These are phyloP conservation scores for Amphipyra tragopoginis DNA, from an alignment of 2,888 invertebrate genomes.

Conservation along the genomic window DNA sequence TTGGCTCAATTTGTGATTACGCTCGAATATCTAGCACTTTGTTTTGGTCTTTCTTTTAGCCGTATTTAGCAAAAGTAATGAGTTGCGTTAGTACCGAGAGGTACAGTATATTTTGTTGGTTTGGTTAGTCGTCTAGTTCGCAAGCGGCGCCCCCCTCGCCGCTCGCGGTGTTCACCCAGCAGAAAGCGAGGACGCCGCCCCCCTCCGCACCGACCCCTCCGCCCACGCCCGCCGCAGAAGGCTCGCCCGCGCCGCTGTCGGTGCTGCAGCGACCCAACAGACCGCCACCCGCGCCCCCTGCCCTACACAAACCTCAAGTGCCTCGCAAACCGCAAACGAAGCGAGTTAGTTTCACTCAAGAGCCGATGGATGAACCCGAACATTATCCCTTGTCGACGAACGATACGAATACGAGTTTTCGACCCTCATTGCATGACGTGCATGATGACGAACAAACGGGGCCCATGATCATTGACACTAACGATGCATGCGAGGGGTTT, in stretches of 20 bases:
- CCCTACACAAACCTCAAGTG: constrained; percentile 85
- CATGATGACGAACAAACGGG: constrained; percentile 72
- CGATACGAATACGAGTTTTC: constrained; percentile 68
- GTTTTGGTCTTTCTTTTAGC: constrained; percentile 69
- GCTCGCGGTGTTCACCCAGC: constrained; percentile 80
- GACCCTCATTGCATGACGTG: constrained; percentile 74
- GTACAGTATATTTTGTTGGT: constrained; percentile 84
- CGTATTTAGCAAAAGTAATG: constrained; percentile 63
- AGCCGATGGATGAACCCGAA: constrained; percentile 72
- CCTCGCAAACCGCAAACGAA: constrained; percentile 86
- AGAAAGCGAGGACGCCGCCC: constrained; percentile 74
- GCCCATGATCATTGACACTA: constrained; percentile 73
- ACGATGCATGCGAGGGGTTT: constrained; percentile 85
- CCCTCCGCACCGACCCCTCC: constrained; percentile 68
- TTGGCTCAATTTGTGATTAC: constrained; percentile 50
- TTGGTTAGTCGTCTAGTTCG: constrained; percentile 86
- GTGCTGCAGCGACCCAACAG: constrained; percentile 66
- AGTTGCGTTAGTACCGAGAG: constrained; percentile 68
- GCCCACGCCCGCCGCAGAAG: constrained; percentile 63
- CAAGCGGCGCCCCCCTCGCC: constrained; percentile 80
- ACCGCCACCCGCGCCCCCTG: constrained; percentile 71
- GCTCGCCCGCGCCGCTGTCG: constrained; percentile 55
- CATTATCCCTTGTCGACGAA: constrained; percentile 65
- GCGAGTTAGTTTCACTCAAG: constrained; percentile 88
- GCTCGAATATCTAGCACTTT: constrained; percentile 64